phyloP scores from a whole-genome alignment of 2,113 vertebrate species.

The Apteryx owenii region DNA sequence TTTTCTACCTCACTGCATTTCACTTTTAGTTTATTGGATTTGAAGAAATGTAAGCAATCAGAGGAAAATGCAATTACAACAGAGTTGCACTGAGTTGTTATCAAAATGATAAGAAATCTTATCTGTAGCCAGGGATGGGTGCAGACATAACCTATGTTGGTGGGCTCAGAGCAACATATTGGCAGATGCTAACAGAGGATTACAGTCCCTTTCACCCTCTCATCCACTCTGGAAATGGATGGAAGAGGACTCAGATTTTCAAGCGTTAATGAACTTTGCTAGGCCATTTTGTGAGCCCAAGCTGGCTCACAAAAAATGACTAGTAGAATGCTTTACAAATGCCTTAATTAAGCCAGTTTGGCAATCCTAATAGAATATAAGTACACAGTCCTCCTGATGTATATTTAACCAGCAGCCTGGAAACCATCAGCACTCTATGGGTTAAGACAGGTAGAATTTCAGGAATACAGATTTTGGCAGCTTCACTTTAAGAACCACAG shows the following conservation, averaged over 20 bases:
- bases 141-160: not conserved
- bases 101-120: not conserved
- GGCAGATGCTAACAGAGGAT: not conserved
- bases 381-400: not conserved
- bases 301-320: not conserved
- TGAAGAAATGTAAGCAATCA: constrained; percentile 55
- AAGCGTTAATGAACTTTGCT: not conserved
- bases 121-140: not conserved
- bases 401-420: not conserved
- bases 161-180: not conserved
- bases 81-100: not conserved
- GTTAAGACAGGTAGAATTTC: not conserved
- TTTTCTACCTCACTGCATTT: constrained; percentile 27
- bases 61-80: constrained; percentile 35
- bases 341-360: not conserved
- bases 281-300: not conserved
- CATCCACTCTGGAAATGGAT: not conserved
- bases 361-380: not conserved
- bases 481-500: not conserved
- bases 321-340: not conserved
- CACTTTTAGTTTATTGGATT: constrained; percentile 42
- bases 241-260: not conserved
- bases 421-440: not conserved
- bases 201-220: not conserved
- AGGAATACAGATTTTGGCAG: not conserved